Evolutionary conservation across 2,797 vertebrate species (phyloP), one percentile per base, ranked within the genome.

Genomic region (Xiphorhynchus erythropygius): DNA sequence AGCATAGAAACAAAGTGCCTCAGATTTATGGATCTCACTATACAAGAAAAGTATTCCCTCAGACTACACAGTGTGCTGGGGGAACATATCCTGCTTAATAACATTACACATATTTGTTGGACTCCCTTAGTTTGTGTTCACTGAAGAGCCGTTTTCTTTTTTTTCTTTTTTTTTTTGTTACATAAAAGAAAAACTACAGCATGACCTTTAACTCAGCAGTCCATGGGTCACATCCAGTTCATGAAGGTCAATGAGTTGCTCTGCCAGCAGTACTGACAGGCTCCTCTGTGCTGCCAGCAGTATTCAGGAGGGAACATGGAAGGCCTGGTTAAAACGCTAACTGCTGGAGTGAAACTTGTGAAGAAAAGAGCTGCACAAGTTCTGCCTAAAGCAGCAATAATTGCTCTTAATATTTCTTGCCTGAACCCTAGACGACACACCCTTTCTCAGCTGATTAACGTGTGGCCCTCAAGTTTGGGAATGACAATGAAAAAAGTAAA

Each of bases 211-310:
- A 37, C 32, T 56, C 25, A 60, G 57, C 28, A 84, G 28, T 28
- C 30, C 33, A 4, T 44, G 47, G 32, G 74, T 65, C 52, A 49
- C 47, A 63, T 39, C n/a, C 41, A 27, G 46, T 2, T 65, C 50
- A 53, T 0, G 0, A 25, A 57, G 32, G 44, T 33, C 70, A 84
- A 0, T 7, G 10, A 11, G 30, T 27, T 12, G 27, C n/a, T 64
- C 57, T 68, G 32, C 65, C 49, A 65, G 83, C 32, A 68, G 33
- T 35, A 21, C 68, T 19, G 41, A 35, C n/a, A 28, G 50, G 27
- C 7, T 87, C 11, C 18, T 52, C 28, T 46, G 17, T 0, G 2
- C 55, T 47, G 79, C 55, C 55, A 33, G 63, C 13, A 37, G 57
- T 18, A 44, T n/a, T 42, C 47, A 25, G 53, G 53, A 41, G n/a